Percentiles rank a stretch among this genome's conserved stretches.
Conservation (phyloP, 2,888 invertebrate genomes). For the Artemia sinica region DNA sequence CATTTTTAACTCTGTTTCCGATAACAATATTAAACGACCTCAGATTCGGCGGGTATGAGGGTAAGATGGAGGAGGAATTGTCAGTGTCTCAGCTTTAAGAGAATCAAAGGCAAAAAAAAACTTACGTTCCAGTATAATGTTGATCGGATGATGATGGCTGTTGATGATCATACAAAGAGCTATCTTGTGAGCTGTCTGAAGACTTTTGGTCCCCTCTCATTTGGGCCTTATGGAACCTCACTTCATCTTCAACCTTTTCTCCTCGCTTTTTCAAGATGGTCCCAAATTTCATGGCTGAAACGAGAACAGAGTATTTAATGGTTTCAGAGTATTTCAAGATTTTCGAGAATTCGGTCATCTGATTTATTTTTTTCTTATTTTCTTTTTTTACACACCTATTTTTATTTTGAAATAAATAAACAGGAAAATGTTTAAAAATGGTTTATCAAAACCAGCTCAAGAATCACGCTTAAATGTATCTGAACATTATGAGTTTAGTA, state of each 20-base stretch:
- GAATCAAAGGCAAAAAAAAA: constrained; percentile 24
- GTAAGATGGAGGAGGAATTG: no score
- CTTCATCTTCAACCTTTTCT: constrained; percentile 97
- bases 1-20: no score
- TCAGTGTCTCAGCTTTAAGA: no score
- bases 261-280: constrained; percentile 99
- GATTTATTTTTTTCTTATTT: no score
- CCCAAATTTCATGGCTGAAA: constrained; percentile 95
- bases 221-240: constrained; percentile 72
- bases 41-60: no score
- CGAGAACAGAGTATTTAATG: constrained; percentile 24
- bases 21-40: no score
- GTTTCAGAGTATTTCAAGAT: not conserved
- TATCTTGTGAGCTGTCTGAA: constrained; percentile 72
- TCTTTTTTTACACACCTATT: no score
- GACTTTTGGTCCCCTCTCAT: constrained; percentile 48
- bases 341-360: not conserved
- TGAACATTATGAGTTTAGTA: no score
- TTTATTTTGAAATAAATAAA: no score
- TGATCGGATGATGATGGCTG: constrained; percentile 76
- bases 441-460: no score
- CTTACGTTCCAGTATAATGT: constrained; percentile 65
- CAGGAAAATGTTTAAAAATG: no score
- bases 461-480: no score
- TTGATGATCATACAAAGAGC: constrained; percentile 60